These are phyloP conservation scores for Aurelia sp. DNA, from an alignment of 30 jellyfish, hydroid and myxozoan species.

Conservation along the genomic window DNA sequence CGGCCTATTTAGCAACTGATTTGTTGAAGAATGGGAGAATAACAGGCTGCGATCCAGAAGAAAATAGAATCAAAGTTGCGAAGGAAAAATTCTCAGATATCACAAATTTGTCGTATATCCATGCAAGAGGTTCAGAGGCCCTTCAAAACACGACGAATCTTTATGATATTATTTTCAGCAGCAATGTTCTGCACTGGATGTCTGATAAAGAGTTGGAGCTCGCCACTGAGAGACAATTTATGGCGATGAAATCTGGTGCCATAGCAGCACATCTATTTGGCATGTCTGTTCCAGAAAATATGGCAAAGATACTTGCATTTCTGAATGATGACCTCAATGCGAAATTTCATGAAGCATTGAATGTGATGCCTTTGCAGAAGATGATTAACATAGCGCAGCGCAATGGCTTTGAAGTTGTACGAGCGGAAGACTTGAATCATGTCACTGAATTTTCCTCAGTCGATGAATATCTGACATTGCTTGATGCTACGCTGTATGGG, in stretches of 20 bases:
- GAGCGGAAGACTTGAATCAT: background rate
- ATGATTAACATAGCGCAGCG: background rate
- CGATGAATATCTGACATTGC: no score
- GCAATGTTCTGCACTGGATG: background rate
- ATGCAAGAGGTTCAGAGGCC: background rate
- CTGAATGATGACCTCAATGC: background rate
- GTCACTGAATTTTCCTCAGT: no score
- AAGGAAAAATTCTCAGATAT: background rate
- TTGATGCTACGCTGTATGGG: no score
- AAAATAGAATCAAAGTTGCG: slow-evolving; percentile 2
- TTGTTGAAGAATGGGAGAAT: background rate
- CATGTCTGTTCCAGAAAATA: background rate
- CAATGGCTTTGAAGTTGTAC: background rate
- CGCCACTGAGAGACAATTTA: background rate
- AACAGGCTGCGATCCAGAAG: slow-evolving; percentile 1
- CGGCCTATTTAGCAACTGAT: background rate
- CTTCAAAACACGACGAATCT: background rate
- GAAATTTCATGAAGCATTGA: background rate
- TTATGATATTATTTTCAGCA: background rate
- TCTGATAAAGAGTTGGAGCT: background rate
- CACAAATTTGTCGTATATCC: background rate
- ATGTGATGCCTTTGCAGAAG: background rate
- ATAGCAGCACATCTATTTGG: background rate
- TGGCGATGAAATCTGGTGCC: background rate
- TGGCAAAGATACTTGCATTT: background rate